Conservation (phyloP, 2,888 invertebrate species). For the Gibbula magus region DNA sequence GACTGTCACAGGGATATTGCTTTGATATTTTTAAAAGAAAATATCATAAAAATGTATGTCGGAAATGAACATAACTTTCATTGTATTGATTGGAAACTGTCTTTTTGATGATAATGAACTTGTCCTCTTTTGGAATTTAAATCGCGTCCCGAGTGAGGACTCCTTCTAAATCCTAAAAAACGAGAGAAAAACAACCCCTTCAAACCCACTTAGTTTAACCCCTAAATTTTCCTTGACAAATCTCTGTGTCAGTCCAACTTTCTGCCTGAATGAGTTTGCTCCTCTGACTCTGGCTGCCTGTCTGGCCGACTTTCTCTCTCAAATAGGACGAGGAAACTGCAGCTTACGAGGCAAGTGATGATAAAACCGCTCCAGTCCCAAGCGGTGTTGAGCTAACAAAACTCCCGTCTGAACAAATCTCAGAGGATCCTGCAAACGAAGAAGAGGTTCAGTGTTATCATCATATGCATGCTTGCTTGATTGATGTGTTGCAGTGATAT, state of each 20-base stretch:
- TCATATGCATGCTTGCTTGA: neutral
- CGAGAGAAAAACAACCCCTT: too few species aligned
- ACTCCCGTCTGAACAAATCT: slow-evolving; percentile 7
- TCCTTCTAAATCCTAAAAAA: too few species aligned
- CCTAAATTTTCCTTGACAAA: neutral
- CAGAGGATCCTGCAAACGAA: neutral
- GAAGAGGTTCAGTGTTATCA: neutral
- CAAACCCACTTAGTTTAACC: too few species aligned
- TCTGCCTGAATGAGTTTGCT: neutral
- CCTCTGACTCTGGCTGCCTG: slow-evolving; percentile 16
- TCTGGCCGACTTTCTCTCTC: neutral
- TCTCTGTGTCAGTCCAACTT: neutral
- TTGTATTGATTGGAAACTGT: too few species aligned
- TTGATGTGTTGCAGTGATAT: too few species aligned
- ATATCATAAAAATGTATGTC: too few species aligned
- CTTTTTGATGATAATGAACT: too few species aligned
- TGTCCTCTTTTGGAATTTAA: too few species aligned
- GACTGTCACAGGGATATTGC: neutral
- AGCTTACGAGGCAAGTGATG: neutral
- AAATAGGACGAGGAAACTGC: neutral
- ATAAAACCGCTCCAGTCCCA: slow-evolving; percentile 14
- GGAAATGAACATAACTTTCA: too few species aligned
- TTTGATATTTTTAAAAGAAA: neutral
- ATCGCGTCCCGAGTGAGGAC: too few species aligned
- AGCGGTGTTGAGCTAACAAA: slow-evolving; percentile 27